phyloP scores from a whole-genome alignment of 1,140 invertebrate species.

The Lerema accius region DNA sequence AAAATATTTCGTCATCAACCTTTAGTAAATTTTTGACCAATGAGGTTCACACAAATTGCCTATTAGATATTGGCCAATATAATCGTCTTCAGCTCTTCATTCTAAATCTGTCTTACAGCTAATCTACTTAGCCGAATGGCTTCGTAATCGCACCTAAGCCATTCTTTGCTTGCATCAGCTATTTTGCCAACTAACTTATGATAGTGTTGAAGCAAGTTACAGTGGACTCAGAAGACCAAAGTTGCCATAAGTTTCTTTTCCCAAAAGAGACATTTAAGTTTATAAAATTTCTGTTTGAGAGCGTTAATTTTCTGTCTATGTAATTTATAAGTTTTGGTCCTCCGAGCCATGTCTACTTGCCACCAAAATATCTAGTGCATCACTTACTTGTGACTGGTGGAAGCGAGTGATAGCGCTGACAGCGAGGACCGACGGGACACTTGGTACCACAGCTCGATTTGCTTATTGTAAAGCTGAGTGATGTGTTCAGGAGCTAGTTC shows the following conservation, averaged over 20 bases:
- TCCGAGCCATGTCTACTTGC: conserved; percentile 46
- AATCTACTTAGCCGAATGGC: conserved; percentile 55
- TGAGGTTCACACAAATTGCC: not conserved
- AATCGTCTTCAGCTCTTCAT: conserved; percentile 31
- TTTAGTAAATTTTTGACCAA: not conserved
- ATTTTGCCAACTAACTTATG: conserved; percentile 59
- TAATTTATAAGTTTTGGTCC: conserved; percentile 41
- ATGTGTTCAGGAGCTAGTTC: conserved; percentile 92
- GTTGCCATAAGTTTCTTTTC: too few species aligned
- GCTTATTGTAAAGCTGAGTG: conserved; percentile 90
- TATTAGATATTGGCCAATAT: not conserved
- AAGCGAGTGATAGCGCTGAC: conserved; percentile 93
- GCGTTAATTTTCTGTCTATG: too few species aligned
- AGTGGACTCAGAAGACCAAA: conserved; percentile 48
- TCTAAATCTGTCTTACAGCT: conserved; percentile 53
- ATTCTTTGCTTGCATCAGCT: conserved; percentile 70
- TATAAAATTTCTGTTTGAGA: too few species aligned
- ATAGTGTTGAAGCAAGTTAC: conserved; percentile 50
- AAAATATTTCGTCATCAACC: conserved; percentile 8
- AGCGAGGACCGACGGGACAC: conserved; percentile 93
- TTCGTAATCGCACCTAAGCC: conserved; percentile 59
- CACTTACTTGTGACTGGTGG: conserved; percentile 90
- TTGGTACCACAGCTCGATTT: conserved; percentile 94
- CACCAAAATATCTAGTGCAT: conserved; percentile 61
- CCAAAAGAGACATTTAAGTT: too few species aligned